Evolutionary conservation across 2,888 invertebrate genomes (phyloP), one percentile per base, ranked within the genome.

Genomic region (Eulithis testata): DNA sequence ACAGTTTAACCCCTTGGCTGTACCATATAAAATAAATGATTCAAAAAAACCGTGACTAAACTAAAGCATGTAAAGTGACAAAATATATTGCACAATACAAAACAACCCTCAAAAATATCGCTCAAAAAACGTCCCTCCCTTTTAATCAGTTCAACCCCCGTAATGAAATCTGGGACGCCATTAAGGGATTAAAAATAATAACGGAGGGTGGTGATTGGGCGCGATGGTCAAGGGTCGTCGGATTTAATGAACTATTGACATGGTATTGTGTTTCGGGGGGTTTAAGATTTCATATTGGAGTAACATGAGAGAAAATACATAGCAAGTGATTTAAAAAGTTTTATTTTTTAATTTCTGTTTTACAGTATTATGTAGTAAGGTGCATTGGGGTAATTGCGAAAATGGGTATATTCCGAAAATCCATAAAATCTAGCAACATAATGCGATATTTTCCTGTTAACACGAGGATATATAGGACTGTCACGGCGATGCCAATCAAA

Each of bases 161-260:
- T 91, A 92, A 91, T 91, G 87, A 92, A 92, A 92, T 92, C 91
- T 91, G 89, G 87, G 83, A 84, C 85, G 88, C 91, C 91, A 92
- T 93, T 91, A 93, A 88, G 89, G 91, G 92, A 92, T 93, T 93
- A 92, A 92, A 92, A 92, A 91, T 91, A 91, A 92, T 92, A 91
- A 90, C 89, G 78, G 75, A 72, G 87, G 81, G 83, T 76, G 72
- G 73, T 79, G 73, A 85, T 87, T 87, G 84, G 89, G 73, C 79
- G 75, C 79, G 77, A 76, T 80, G 84, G 82, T 74, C 80, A 75
- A 71, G 75, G 77, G 79, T 72, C 76, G 76, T 68, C 57, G 70
- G 70, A 71, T 73, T 75, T 87, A 88, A 89, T 88, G 89, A 87
- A 82, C 84, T 87, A 85, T 88, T 85, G 90, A 86, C 77, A 80